Conservation (phyloP, 2,888 invertebrate genomes). For the Xanthorhoe designata region DNA sequence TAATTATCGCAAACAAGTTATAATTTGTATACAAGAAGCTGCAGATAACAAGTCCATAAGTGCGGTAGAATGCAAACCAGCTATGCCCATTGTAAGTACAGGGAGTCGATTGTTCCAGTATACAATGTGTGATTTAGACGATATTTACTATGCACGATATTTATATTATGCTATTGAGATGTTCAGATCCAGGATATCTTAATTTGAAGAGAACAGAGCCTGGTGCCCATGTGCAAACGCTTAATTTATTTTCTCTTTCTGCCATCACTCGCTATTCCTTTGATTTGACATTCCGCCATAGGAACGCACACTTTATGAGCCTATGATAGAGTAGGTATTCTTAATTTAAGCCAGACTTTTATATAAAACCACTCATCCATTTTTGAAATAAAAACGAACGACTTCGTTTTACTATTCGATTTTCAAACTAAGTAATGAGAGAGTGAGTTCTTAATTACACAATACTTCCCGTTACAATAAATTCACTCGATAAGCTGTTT, state of each 20-base stretch:
- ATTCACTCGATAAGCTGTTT: constrained; percentile 48
- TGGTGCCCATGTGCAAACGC: no score
- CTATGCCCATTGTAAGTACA: constrained; percentile 39
- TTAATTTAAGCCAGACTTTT: no score
- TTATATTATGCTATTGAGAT: constrained; percentile 29
- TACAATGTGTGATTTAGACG: constrained; percentile 47
- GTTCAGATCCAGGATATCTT: constrained; percentile 7
- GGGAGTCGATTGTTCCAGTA: constrained; percentile 51
- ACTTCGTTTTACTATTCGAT: not conserved
- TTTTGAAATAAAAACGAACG: not conserved
- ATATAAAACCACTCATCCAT: no score
- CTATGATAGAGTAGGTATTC: no score
- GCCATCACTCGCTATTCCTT: no score
- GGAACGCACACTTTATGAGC: no score
- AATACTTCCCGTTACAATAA: constrained; percentile 43
- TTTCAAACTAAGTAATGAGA: not conserved
- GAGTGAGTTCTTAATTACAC: constrained; percentile 37
- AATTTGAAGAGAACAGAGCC: not conserved
- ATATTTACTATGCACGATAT: constrained; percentile 29
- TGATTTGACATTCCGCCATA: no score
- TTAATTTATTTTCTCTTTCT: no score
- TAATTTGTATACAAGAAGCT: not conserved
- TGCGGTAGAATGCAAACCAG: constrained; percentile 19
- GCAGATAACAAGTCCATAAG: not conserved
- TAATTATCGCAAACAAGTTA: no score